Conservation (phyloP, 1,140 invertebrate genomes). For the Maniola jurtina region DNA sequence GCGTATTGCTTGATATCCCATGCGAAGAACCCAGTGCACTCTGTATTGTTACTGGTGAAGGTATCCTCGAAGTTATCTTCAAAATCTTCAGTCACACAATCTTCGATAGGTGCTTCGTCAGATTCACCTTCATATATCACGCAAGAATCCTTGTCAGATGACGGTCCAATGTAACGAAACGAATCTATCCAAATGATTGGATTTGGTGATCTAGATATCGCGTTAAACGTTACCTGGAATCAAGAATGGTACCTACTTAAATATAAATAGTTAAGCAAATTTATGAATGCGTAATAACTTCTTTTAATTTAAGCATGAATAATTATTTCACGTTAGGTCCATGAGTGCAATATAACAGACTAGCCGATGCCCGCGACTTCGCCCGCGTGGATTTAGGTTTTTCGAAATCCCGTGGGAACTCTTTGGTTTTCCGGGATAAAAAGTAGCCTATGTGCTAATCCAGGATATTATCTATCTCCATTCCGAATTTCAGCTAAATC, state of each 20-base stretch:
- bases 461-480: no score
- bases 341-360: no score
- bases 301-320: no score
- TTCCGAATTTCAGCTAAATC: no score
- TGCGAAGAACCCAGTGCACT: neutral
- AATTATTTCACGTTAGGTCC: no score
- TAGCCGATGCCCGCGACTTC: no score
- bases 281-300: neutral
- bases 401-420: no score
- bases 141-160: neutral
- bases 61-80: constrained; percentile 3
- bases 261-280: neutral
- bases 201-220: neutral
- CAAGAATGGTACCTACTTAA: no score
- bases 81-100: constrained; percentile 30
- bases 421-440: no score
- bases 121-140: neutral
- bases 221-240: neutral
- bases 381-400: no score
- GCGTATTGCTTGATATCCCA: constrained; percentile 23
- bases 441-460: no score
- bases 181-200: neutral
- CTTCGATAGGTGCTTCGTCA: neutral
- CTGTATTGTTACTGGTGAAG: neutral
- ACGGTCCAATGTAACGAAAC: neutral